Conservation (phyloP, 2,888 invertebrate species). For the Leucoptera coffeella region DNA sequence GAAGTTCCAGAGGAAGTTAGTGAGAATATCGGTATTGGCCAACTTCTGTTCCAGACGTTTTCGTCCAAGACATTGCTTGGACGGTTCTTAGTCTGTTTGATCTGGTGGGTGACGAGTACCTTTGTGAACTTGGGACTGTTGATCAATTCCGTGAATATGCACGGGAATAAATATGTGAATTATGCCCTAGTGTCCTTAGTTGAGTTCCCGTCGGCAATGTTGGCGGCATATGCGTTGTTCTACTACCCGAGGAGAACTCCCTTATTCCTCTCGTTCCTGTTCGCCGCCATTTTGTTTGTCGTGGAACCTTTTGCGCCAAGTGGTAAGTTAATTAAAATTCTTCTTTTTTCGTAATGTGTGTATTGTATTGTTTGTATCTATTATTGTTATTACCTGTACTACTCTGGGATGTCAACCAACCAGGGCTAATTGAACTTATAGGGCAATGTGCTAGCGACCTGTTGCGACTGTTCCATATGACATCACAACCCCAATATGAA, state of each 20-base stretch:
- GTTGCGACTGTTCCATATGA: too few relatives aligned
- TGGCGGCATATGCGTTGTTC: constrained; percentile 32
- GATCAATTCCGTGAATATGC: constrained; percentile 57
- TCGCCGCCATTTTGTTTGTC: constrained; percentile 37
- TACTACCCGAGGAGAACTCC: constrained; percentile 27
- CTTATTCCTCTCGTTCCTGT: constrained; percentile 24
- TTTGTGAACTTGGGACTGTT: constrained; percentile 65
- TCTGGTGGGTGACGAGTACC: constrained; percentile 42
- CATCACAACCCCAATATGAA: too few relatives aligned
- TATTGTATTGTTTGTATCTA: neutral
- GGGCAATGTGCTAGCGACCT: too few relatives aligned
- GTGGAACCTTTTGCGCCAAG: constrained; percentile 34
- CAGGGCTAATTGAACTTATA: neutral
- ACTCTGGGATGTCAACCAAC: neutral
- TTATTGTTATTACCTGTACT: neutral
- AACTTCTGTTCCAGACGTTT: constrained; percentile 13
- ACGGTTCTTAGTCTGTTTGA: constrained; percentile 4
- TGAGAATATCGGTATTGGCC: constrained; percentile 7
- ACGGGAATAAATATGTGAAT: constrained; percentile 61
- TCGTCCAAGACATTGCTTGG: constrained; percentile 1
- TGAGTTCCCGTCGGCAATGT: constrained; percentile 42
- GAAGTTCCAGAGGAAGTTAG: constrained; percentile 1
- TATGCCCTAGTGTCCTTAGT: constrained; percentile 35
- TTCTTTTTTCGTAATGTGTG: neutral
- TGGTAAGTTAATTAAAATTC: constrained; percentile 13